Evolutionary conservation across 2,797 vertebrate genomes (phyloP).

Genomic region (Acomys russatus): DNA sequence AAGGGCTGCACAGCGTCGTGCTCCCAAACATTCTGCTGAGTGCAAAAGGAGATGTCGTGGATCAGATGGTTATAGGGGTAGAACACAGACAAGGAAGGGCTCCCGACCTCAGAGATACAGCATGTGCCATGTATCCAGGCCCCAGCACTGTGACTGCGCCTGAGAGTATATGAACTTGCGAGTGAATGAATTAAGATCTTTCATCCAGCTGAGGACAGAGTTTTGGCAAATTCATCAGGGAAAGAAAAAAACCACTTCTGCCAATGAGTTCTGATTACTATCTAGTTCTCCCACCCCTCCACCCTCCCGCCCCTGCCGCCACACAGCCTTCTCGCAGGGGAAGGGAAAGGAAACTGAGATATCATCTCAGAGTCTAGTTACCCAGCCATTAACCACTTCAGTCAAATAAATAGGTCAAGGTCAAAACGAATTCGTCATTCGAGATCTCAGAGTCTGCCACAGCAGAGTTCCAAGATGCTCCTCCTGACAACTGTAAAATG

Average conservation of each 20-base stretch:
- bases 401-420: slow-evolving; percentile 73
- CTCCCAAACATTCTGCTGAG: not conserved
- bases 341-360: slow-evolving; percentile 40
- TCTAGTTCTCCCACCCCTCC: not conserved
- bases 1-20: fast-evolving
- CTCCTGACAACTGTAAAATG: not conserved
- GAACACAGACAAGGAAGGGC: not conserved
- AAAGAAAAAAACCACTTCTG: slow-evolving; percentile 38
- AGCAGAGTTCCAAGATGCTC: not conserved
- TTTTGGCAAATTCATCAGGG: not conserved
- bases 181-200: not conserved
- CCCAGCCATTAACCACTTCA: slow-evolving; percentile 68
- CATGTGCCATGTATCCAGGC: fast-evolving
- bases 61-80: not conserved
- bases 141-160: not conserved
- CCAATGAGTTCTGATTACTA: slow-evolving; percentile 64
- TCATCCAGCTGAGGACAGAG: not conserved
- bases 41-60: not conserved
- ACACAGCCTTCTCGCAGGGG: not conserved
- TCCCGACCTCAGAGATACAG: not conserved
- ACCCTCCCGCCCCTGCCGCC: not conserved
- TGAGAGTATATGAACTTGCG: not conserved
- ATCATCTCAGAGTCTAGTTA: slow-evolving; percentile 58
- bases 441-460: not conserved
- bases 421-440: slow-evolving; percentile 38